phyloP scores from a whole-genome alignment of 2,888 invertebrate genomes.

The Falcaria lacertinaria region DNA sequence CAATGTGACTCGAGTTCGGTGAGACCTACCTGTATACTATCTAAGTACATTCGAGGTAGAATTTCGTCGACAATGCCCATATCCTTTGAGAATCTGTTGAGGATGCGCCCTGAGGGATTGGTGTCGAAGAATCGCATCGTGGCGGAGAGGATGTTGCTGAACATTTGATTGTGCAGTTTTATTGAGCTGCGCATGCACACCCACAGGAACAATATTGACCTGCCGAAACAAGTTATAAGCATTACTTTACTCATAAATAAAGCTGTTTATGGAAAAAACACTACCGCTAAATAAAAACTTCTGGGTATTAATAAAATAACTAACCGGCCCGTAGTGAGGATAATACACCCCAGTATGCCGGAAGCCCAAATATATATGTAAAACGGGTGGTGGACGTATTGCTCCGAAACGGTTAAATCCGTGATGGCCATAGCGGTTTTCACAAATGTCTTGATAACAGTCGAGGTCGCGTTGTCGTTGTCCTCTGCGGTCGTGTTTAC shows the following conservation, averaged over 20 bases:
- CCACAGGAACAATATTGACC: conserved; percentile 86
- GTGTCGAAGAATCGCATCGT: conserved; percentile 91
- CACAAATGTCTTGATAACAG: conserved; percentile 48
- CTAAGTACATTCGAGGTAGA: conserved; percentile 82
- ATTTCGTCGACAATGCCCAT: conserved; percentile 88
- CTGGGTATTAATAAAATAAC: conserved; percentile 6
- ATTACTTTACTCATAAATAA: background rate
- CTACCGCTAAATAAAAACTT: background rate
- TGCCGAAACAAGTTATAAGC: conserved; percentile 21
- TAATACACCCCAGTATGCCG: conserved; percentile 78
- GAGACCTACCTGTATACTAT: conserved; percentile 79
- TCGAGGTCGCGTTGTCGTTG: conserved; percentile 8
- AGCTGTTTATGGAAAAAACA: too few species aligned
- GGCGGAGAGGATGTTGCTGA: conserved; percentile 85
- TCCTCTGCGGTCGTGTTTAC: background rate
- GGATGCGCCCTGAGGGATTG: conserved; percentile 89
- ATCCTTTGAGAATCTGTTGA: conserved; percentile 92
- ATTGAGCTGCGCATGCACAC: conserved; percentile 87
- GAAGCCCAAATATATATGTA: conserved; percentile 80
- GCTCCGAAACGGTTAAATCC: conserved; percentile 32
- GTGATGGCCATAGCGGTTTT: conserved; percentile 46
- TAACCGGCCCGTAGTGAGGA: conserved; percentile 79
- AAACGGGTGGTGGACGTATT: conserved; percentile 41
- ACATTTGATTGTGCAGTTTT: conserved; percentile 88
- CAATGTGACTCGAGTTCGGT: too few species aligned